Conservation (phyloP, 2,888 invertebrate genomes). For the Stenichneumon culpator region DNA sequence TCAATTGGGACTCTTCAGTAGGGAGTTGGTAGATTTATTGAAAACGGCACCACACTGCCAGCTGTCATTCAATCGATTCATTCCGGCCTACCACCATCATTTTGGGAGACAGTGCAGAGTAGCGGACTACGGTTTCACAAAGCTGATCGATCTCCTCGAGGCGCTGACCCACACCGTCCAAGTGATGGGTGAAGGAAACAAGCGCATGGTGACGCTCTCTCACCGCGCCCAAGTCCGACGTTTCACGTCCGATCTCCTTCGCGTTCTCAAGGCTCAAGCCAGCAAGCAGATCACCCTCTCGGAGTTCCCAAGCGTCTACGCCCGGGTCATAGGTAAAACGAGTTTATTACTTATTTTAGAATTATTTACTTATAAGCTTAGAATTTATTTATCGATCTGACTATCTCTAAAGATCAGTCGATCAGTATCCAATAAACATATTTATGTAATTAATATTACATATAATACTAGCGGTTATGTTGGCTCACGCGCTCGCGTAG, state of each 20-base stretch:
- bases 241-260: constrained; percentile 95
- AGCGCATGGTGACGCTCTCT: constrained; percentile 94
- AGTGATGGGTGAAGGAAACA: constrained; percentile 96
- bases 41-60: constrained; percentile 93
- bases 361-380: no score
- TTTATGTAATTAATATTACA: no score
- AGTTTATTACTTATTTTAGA: no score
- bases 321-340: constrained; percentile 86
- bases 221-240: constrained; percentile 95
- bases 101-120: constrained; percentile 98
- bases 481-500: no score
- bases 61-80: constrained; percentile 94
- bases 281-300: constrained; percentile 90
- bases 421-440: no score
- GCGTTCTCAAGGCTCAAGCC: constrained; percentile 93
- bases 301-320: constrained; percentile 91
- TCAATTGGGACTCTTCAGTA: constrained; percentile 92
- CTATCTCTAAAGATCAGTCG: no score
- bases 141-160: constrained; percentile 95
- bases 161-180: constrained; percentile 94
- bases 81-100: constrained; percentile 98
- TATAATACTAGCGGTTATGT: no score
- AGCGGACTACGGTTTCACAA: constrained; percentile 98
- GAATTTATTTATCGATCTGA: no score
- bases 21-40: constrained; percentile 94